phyloP scores from a whole-genome alignment of 1,140 invertebrate genomes.

The Drosophila setifemur region DNA sequence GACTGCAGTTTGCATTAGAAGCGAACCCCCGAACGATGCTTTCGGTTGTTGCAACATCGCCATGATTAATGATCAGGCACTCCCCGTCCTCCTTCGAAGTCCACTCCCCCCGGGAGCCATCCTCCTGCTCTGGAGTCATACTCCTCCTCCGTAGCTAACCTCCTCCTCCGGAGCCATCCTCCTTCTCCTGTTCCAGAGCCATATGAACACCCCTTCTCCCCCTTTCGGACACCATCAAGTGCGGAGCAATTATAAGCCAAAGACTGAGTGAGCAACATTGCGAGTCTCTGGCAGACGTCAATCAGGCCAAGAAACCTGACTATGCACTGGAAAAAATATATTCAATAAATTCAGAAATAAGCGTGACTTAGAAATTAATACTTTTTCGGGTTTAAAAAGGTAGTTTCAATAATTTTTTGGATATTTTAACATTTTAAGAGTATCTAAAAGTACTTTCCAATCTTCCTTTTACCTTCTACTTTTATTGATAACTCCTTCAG shows the following conservation, averaged over 20 bases:
- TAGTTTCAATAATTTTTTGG: too few species aligned
- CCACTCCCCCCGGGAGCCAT: too few species aligned
- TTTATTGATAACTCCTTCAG: too few species aligned
- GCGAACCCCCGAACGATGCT: constrained; percentile 32
- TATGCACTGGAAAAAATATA: constrained; percentile 3
- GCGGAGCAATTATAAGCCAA: constrained; percentile 69
- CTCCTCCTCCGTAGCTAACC: neutral
- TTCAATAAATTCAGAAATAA: neutral
- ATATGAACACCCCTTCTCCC: too few species aligned
- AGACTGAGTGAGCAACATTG: constrained; percentile 58
- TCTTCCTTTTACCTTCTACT: too few species aligned
- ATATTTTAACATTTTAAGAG: too few species aligned
- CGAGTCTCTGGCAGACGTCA: constrained; percentile 69
- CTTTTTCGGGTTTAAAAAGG: too few species aligned
- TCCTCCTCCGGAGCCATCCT: neutral
- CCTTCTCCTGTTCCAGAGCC: neutral
- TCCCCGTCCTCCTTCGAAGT: neutral
- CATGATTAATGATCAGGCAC: constrained; percentile 66
- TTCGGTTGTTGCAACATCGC: constrained; percentile 44
- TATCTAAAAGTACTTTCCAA: too few species aligned
- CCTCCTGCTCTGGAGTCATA: too few species aligned
- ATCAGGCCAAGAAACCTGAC: constrained; percentile 44
- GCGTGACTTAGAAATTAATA: too few species aligned
- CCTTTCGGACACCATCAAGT: constrained; percentile 52
- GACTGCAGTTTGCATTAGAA: constrained; percentile 57